These are phyloP conservation scores for Rhizomys pruinosus DNA, from an alignment of 2,113 vertebrate genomes.

Conservation along the genomic window DNA sequence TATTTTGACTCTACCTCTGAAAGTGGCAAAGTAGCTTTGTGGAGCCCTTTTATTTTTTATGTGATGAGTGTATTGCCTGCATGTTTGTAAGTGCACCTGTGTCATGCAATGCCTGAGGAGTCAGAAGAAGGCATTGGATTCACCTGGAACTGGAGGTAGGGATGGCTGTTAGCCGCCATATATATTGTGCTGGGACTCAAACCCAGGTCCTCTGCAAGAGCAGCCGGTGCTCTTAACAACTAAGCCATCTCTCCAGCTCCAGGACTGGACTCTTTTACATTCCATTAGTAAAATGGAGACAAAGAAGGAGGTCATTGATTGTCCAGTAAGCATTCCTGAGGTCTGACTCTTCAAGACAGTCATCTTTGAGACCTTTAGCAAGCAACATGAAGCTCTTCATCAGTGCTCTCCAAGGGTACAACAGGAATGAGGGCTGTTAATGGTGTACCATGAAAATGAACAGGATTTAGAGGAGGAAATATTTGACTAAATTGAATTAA, in stretches of 20 bases:
- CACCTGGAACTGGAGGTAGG: too few species aligned
- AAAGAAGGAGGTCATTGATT: background rate
- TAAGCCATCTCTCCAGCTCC: too few species aligned
- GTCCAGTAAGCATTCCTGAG: background rate
- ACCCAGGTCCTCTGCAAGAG: too few species aligned
- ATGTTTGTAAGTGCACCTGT: too few species aligned
- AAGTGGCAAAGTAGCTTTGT: background rate
- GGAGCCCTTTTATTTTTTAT: too few species aligned
- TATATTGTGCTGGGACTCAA: too few species aligned
- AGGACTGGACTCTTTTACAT: background rate
- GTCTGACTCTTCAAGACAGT: background rate
- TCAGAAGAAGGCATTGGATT: too few species aligned
- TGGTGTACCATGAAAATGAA: background rate
- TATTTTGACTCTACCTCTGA: background rate
- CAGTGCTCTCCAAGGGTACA: background rate
- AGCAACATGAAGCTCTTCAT: background rate
- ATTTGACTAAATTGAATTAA: slow-evolving; percentile 58
- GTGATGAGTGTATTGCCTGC: too few species aligned
- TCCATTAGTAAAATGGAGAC: background rate
- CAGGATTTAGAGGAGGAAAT: slow-evolving; percentile 51
- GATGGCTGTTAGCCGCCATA: too few species aligned
- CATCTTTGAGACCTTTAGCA: background rate
- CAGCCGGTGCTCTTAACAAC: too few species aligned
- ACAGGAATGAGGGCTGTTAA: slow-evolving; percentile 27
- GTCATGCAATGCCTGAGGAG: too few species aligned